These are phyloP conservation scores for Uromys caudimaculatus DNA, from an alignment of 2,797 vertebrate genomes.

Conservation along the genomic window DNA sequence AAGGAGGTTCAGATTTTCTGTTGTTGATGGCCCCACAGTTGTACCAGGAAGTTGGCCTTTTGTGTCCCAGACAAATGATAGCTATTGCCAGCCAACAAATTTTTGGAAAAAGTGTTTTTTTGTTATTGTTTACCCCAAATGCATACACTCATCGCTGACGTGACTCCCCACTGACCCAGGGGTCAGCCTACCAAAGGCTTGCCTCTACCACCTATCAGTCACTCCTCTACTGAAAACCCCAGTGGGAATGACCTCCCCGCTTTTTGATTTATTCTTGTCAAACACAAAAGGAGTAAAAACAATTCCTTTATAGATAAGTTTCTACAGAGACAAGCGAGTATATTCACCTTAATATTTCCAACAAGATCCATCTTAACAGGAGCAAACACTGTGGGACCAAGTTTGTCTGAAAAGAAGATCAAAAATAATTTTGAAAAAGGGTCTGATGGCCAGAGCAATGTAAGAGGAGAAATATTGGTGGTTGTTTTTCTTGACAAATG, in stretches of 20 bases:
- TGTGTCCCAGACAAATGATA: not conserved
- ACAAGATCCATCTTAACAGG: conserved; percentile 99
- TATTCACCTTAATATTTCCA: conserved; percentile 98
- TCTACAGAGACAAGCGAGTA: conserved; percentile 27
- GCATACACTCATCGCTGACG: not conserved
- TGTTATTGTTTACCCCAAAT: not conserved
- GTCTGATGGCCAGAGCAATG: not conserved
- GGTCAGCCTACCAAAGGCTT: not conserved
- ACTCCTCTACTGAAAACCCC: not conserved
- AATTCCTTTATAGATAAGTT: conserved; percentile 8
- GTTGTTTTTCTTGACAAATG: not conserved
- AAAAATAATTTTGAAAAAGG: conserved; percentile 48
- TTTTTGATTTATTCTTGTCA: conserved; percentile 2
- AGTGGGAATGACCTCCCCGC: not conserved
- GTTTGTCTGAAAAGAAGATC: conserved; percentile 87
- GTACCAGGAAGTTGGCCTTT: not conserved
- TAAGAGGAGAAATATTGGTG: not conserved
- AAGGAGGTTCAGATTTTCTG: not conserved
- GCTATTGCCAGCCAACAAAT: not conserved
- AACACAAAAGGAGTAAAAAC: not conserved
- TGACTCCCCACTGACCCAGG: not conserved
- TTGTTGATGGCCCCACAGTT: not conserved
- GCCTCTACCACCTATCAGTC: not conserved
- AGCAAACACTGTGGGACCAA: conserved; percentile 98
- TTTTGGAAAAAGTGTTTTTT: not conserved